Base-by-base conservation (phyloP, 2,888 invertebrate genomes). In the Meiosimyza platycephala region DNA sequence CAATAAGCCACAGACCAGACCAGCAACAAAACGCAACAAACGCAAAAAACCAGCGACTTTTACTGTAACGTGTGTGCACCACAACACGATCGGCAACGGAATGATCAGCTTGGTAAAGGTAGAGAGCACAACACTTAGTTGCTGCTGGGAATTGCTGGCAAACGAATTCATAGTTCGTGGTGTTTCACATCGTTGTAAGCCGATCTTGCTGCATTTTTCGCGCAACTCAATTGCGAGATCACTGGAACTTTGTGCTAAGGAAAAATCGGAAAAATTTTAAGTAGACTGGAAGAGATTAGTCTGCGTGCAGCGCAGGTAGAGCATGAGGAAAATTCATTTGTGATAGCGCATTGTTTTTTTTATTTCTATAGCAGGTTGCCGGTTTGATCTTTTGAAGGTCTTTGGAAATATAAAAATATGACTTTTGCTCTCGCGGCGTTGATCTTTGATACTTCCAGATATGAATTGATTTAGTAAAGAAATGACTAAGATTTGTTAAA, bases 41-140 rank as follows among this genome's bases (percentile, higher is more conserved):
- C n/a, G n/a, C n/a, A 6, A 15, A 52, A 15, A 47, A 60, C 18
- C 55, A 22, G 57, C 9, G 33, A 54, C 33, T n/a, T 22, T 47
- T 63, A 33, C 40, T 6, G 51, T 33, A 28, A 9, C 50, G 66
- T 60, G 67, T 72, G 40, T 72, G 48, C 55, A 72, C 72, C 54
- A 52, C 62, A 52, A 18, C 18, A 67, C 66, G 67, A 48, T 67
- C 72, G 48, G 22, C 47, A 13, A 67, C 54, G 67, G 70, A 70
- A 70, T 70, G 70, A 70, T 48, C 54, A 54, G 40, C 40, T 9
- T 40, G 22, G 54, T 28, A 63, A 52, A 48, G 22, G 59, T 59
- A 40, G 40, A 40, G 40, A 40, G 40, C 40, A 40, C 40, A 40
- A 40, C 40, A 40, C 40, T 6, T 40, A 9, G 40, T 40, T 40